Evolutionary conservation across 2,888 invertebrate genomes (phyloP), one percentile per base, ranked within the genome.

Genomic region (Tethea ocularis): DNA sequence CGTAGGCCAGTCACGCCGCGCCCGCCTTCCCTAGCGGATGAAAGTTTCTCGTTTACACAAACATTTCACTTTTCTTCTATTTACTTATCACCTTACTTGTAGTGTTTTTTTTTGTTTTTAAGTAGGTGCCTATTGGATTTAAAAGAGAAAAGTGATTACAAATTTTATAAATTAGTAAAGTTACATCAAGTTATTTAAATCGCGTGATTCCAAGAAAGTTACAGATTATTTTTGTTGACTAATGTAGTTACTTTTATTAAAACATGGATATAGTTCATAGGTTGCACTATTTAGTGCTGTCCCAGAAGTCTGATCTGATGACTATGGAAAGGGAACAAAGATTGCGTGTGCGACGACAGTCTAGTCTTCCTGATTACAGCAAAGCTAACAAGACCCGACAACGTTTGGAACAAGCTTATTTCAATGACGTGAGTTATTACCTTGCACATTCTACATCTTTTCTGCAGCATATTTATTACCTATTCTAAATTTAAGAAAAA

Each of bases 271-370:
- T 93, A 68, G 91, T 93, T 62, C 93, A 93, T 74, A 86, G 91
- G 46, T 74, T 93, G 67, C 93, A 93, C 71, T 93, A 93, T 71
- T 80, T 93, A 65, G 93, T 93, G 71, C 74, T 93, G 46, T 88
- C 93, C 1, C 93, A 93, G 77, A 93, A 93, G 71, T 92, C 92
- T 23, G 93, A 93, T 74, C 77, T 93, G 62, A 87, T 93, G 91
- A 93, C 91, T 1, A 90, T 93, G 89, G 93, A 93, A 55, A 78
- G 93, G 58, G 93, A 93, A 69, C 91, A 93, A 71, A 82, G 91
- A 65, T 77, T 89, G 84, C 85, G 91, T 66, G 86, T 93, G 73
- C 84, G 92, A 17, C 84, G 93, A 1, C 93, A 93, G 63, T 91
- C 93, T 56, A 93, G 93, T 74, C 84, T 93, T 60, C 93, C 93